Evolutionary conservation across 2,888 invertebrate species (phyloP).

Genomic region (Tipula helvola): DNA sequence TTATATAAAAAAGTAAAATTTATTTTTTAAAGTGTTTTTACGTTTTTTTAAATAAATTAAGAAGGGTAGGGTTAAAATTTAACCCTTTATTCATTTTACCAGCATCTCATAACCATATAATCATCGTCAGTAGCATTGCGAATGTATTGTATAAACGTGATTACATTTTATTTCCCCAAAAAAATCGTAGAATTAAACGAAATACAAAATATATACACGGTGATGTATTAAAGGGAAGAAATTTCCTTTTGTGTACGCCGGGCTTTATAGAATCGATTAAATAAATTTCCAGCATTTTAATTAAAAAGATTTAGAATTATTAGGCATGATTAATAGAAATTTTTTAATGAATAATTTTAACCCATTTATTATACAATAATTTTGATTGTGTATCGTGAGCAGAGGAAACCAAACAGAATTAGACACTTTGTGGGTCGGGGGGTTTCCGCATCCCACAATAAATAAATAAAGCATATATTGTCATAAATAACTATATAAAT

Average conservation of each 20-base stretch:
- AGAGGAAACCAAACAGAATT: not conserved
- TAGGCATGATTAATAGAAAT: not conserved
- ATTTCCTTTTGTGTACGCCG: not conserved
- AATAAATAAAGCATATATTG: not conserved
- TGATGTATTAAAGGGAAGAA: not conserved
- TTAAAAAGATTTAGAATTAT: conserved; percentile 4
- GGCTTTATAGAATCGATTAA: not conserved
- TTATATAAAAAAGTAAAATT: not conserved
- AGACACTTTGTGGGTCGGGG: not conserved
- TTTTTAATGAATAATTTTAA: not conserved
- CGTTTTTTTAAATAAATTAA: not conserved
- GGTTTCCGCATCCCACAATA: not conserved
- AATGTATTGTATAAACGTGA: not conserved
- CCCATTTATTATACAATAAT: not conserved
- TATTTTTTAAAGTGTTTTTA: not conserved
- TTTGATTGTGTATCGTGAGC: not conserved
- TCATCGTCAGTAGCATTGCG: not conserved
- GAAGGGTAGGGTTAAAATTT: not conserved
- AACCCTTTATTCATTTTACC: not conserved
- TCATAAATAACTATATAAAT: not conserved
- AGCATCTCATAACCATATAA: not conserved
- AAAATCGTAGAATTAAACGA: not conserved
- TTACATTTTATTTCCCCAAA: not conserved
- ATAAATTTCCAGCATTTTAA: not conserved
- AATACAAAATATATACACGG: not conserved